A percentile compares a stretch with the other conserved stretches of the same genome.
Conservation (phyloP, 1,140 invertebrate genomes). For the Triops longicaudatus region DNA sequence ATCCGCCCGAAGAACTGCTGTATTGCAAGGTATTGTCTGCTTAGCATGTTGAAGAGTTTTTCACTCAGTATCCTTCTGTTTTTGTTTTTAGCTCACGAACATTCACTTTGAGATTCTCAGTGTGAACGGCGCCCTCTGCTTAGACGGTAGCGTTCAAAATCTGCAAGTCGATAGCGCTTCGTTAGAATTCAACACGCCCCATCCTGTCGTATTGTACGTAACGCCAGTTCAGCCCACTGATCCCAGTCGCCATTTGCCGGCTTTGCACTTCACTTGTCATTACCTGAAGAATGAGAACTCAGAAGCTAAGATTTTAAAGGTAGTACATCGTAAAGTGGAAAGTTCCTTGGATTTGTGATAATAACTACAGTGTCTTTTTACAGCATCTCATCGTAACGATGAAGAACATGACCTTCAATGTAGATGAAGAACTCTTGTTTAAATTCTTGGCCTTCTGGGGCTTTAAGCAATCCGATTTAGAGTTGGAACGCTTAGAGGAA, state of each 20-base stretch:
- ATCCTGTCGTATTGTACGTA: slow-evolving; percentile 71
- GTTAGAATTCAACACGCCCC: slow-evolving; percentile 58
- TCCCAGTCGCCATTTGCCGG: slow-evolving; percentile 38
- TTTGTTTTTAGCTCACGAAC: not conserved
- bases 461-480: slow-evolving; percentile 36
- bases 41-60: not conserved
- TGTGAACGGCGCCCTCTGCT: not conserved
- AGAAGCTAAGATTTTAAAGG: slow-evolving; percentile 67
- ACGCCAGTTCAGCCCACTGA: slow-evolving; percentile 42
- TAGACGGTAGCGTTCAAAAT: slow-evolving; percentile 61
- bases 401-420: slow-evolving; percentile 69
- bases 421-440: slow-evolving; percentile 81
- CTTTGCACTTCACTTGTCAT: slow-evolving; percentile 41
- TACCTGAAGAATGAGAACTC: slow-evolving; percentile 36
- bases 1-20: slow-evolving; percentile 18
- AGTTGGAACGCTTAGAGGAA: slow-evolving; percentile 53
- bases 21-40: slow-evolving; percentile 25
- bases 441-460: slow-evolving; percentile 67
- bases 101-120: slow-evolving; percentile 20
- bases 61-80: not conserved
- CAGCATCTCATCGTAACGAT: slow-evolving; percentile 71
- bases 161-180: slow-evolving; percentile 89
- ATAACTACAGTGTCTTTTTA: slow-evolving; percentile 38
- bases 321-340: slow-evolving; percentile 34
- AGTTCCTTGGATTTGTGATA: slow-evolving; percentile 6